Base-by-base conservation (phyloP, 2,113 vertebrate species). In the Morone chrysops region DNA sequence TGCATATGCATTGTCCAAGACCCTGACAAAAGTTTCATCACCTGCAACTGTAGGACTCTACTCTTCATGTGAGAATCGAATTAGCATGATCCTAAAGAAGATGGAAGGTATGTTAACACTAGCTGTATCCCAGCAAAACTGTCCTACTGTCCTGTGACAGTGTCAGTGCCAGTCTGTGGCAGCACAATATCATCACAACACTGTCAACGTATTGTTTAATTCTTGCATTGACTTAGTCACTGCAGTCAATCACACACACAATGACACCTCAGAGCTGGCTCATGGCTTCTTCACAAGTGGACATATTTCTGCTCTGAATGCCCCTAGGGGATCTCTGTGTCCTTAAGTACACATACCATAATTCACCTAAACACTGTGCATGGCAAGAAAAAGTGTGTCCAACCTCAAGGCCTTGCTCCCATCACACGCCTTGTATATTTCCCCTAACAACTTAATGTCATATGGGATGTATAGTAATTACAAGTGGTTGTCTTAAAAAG, bases 11-110 rank as follows among this genome's bases (percentile, higher is more conserved):
- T 85, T 97, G 80, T 94, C 95, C 18, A 96, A 95, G 86, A 95
- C 95, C 5, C 90, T 97, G 38, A 94, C 90, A 5, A 94, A 93
- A 18, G 90, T 96, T 18, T 75, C 88, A 2, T 89, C 96, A 3
- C 96, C 96, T 2, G 88, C 93, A 14, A 97, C 96, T 2, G 95
- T 97, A 9, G 96, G 96, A 16, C 94, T 97, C 57, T 96, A 96
- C 71, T 95, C 95, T 3, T 90, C 96, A 36, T 97, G 96, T 90
- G 90, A 93, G 45, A 92, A 93, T 78, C 92, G 94, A 61, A 92
- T 94, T 40, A 90, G 89, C 56, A 82, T 88, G 65, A 93, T 96
- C 60, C 94, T 96, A 4, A 60, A 63, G 41, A 89, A 92, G 61
- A 92, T 96, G 56, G 87, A 95, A 89, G 87, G 96, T 97, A 85